Conservation (phyloP, 2,113 vertebrate species). For the Heptranchias perlo region DNA sequence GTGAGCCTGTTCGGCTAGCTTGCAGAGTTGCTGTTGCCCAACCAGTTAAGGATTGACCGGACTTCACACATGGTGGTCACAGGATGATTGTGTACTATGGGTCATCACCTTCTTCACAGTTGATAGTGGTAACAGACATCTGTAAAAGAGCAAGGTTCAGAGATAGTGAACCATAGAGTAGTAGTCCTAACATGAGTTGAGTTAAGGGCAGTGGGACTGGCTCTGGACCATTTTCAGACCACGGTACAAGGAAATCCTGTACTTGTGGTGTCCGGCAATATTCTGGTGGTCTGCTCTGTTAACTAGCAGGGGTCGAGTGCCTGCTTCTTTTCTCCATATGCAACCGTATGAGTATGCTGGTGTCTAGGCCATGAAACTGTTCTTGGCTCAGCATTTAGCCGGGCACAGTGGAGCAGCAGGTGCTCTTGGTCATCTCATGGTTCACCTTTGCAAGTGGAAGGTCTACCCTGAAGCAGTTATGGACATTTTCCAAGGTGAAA, state of each 20-base stretch:
- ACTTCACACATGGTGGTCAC: neutral
- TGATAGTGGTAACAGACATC: neutral
- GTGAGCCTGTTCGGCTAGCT: too few species aligned
- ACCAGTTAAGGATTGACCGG: neutral
- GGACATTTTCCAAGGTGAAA: too few species aligned
- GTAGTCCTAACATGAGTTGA: neutral
- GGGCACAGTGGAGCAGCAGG: neutral
- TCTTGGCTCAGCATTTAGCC: neutral
- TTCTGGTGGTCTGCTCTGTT: neutral
- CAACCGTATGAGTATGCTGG: neutral
- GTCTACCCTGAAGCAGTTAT: too few species aligned
- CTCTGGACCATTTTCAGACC: neutral
- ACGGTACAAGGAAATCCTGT: neutral
- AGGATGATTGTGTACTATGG: neutral
- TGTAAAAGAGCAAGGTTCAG: neutral
- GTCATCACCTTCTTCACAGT: neutral
- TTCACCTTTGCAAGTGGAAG: neutral
- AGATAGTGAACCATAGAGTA: neutral
- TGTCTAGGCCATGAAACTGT: neutral
- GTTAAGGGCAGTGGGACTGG: neutral
- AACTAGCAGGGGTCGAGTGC: too few species aligned
- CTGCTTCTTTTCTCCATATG: neutral
- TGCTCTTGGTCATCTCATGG: neutral
- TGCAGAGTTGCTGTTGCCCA: too few species aligned
- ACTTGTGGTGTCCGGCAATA: neutral